Conservation (phyloP, 2,888 invertebrate genomes). For the Dolichopus griseipennis region DNA sequence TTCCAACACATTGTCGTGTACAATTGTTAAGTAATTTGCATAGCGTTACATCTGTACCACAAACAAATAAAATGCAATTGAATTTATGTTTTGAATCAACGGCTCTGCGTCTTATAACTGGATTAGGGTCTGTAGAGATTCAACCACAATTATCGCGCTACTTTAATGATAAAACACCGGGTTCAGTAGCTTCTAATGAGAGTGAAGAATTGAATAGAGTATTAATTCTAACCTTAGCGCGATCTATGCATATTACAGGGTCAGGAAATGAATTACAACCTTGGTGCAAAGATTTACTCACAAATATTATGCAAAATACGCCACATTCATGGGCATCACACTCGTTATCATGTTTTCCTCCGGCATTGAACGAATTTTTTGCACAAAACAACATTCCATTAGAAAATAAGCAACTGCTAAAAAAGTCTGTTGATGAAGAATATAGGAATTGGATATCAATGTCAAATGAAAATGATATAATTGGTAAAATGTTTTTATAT, state of each 20-base stretch:
- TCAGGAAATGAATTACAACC: constrained; percentile 49
- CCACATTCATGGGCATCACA: constrained; percentile 94
- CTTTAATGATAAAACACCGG: constrained; percentile 74
- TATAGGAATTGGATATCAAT: constrained; percentile 94
- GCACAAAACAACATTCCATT: constrained; percentile 72
- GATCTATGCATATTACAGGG: constrained; percentile 90
- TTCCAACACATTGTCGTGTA: constrained; percentile 90
- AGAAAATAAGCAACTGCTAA: constrained; percentile 84
- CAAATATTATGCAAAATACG: constrained; percentile 85
- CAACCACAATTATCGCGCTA: constrained; percentile 87
- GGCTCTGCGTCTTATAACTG: constrained; percentile 74
- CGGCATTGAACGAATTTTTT: constrained; percentile 82
- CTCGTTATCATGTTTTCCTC: constrained; percentile 85
- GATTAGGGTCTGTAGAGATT: constrained; percentile 88
- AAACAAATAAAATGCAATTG: constrained; percentile 90
- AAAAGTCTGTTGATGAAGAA: constrained; percentile 90
- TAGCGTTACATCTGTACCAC: constrained; percentile 81
- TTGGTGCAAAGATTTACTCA: constrained; percentile 85
- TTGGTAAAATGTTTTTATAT: constrained; percentile 35
- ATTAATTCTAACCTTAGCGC: constrained; percentile 83
- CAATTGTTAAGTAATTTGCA: constrained; percentile 87
- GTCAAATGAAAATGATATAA: constrained; percentile 94
- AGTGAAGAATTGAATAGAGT: constrained; percentile 92
- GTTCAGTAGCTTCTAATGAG: constrained; percentile 72
- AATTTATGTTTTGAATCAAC: constrained; percentile 86